Percentiles rank a stretch among this genome's conserved stretches.
Conservation (phyloP, 2,888 invertebrate genomes). For the Phanerotoma sp. region DNA sequence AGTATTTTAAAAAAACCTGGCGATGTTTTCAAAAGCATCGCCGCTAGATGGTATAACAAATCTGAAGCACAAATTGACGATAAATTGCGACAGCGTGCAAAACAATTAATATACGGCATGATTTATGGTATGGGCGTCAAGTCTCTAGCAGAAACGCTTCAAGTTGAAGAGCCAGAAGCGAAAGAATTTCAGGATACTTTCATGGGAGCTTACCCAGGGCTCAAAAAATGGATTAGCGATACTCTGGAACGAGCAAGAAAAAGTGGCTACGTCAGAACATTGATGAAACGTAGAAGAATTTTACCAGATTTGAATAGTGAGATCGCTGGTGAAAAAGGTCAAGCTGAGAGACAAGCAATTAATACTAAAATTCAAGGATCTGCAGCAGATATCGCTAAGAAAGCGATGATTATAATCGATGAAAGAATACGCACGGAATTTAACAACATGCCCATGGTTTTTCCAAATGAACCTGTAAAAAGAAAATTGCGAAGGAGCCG, state of each 20-base stretch:
- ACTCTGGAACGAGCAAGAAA: conserved; percentile 67
- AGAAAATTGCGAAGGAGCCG: conserved; percentile 41
- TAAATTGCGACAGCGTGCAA: conserved; percentile 80
- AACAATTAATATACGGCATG: conserved; percentile 94
- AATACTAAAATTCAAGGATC: conserved; percentile 97
- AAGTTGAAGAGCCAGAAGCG: conserved; percentile 78
- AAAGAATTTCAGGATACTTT: conserved; percentile 77
- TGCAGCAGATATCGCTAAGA: conserved; percentile 93
- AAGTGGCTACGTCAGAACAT: conserved; percentile 81
- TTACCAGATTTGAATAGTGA: conserved; percentile 73
- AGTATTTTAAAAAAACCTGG: conserved; percentile 66
- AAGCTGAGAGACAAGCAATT: conserved; percentile 94
- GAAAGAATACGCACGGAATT: conserved; percentile 59
- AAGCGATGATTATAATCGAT: conserved; percentile 82
- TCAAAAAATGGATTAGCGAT: conserved; percentile 65
- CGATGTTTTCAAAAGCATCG: conserved; percentile 85
- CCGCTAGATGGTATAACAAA: conserved; percentile 79
- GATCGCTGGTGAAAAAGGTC: conserved; percentile 65
- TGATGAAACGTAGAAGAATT: conserved; percentile 76
- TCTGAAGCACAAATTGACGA: conserved; percentile 69
- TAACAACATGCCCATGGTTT: conserved; percentile 41
- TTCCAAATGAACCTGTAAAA: conserved; percentile 33
- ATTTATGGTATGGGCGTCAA: conserved; percentile 95
- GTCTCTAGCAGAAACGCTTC: conserved; percentile 76
- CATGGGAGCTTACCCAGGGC: conserved; percentile 72